phyloP scores from a whole-genome alignment of 2,797 vertebrate genomes.

The Lepus townsendii region DNA sequence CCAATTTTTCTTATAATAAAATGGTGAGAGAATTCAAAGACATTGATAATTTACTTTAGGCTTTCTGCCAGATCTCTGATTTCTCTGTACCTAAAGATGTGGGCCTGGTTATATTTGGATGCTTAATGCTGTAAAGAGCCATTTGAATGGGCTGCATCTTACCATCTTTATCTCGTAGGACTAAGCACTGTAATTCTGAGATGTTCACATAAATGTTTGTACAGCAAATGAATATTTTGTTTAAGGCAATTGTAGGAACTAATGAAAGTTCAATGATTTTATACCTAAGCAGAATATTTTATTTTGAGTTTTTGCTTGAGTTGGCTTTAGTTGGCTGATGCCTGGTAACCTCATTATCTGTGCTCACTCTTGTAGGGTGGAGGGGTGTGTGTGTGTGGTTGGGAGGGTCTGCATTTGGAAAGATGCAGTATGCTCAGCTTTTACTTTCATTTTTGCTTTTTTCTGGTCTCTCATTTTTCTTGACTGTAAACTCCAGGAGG shows the following conservation, averaged over 20 bases:
- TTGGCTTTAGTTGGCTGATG: not conserved
- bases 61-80: not conserved
- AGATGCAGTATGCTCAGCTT: not conserved
- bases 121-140: not conserved
- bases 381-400: accelerated
- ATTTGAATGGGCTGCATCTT: not conserved
- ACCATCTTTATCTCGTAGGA: not conserved
- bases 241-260: not conserved
- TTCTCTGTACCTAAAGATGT: not conserved
- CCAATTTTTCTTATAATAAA: not conserved
- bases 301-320: not conserved
- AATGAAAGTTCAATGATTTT: constrained; percentile 53
- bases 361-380: accelerated
- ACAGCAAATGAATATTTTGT: constrained; percentile 41
- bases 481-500: not conserved
- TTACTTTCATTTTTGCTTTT: not conserved
- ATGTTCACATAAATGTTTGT: constrained; percentile 38
- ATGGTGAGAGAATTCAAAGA: not conserved
- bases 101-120: not conserved
- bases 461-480: not conserved
- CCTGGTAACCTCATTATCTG: not conserved
- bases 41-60: not conserved
- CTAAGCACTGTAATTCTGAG: not conserved
- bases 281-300: not conserved
- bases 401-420: not conserved